These are phyloP conservation scores for Phaonia tiefii DNA, from an alignment of 2,888 invertebrate genomes.

Conservation along the genomic window DNA sequence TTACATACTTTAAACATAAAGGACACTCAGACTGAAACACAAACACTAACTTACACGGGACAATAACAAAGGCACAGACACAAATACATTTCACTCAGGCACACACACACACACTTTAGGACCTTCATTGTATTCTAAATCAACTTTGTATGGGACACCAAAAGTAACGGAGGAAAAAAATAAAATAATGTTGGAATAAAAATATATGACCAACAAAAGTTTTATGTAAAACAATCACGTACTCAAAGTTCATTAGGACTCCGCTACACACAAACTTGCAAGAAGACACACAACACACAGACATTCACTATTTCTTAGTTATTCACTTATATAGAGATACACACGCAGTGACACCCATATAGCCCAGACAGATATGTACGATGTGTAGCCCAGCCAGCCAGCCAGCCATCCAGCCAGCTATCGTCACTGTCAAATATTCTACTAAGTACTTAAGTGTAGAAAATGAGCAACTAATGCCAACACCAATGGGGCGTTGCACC, in stretches of 20 bases:
- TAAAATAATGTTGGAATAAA: constrained; percentile 6
- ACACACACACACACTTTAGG: background rate
- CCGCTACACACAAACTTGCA: constrained; percentile 17
- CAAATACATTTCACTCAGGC: too few species aligned
- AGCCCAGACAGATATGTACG: constrained; percentile 8
- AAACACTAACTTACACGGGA: background rate
- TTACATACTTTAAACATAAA: constrained; percentile 71
- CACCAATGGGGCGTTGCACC: too few species aligned
- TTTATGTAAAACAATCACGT: constrained; percentile 63
- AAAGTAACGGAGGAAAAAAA: background rate
- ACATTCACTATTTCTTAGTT: too few species aligned
- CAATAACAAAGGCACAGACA: too few species aligned
- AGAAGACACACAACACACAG: background rate
- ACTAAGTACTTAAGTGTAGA: constrained; percentile 43
- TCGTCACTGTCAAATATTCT: constrained; percentile 26
- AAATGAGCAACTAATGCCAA: constrained; percentile 46
- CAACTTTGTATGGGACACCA: constrained; percentile 36
- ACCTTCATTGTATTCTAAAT: constrained; percentile 37
- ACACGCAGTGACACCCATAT: too few species aligned
- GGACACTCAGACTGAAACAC: constrained; percentile 67
- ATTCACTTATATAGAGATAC: background rate
- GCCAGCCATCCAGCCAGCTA: too few species aligned
- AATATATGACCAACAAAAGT: constrained; percentile 17
- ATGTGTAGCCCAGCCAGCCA: too few species aligned
- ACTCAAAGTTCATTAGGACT: constrained; percentile 60